These are phyloP conservation scores for Mesitornis unicolor DNA, from an alignment of 2,113 vertebrate genomes.

Conservation along the genomic window DNA sequence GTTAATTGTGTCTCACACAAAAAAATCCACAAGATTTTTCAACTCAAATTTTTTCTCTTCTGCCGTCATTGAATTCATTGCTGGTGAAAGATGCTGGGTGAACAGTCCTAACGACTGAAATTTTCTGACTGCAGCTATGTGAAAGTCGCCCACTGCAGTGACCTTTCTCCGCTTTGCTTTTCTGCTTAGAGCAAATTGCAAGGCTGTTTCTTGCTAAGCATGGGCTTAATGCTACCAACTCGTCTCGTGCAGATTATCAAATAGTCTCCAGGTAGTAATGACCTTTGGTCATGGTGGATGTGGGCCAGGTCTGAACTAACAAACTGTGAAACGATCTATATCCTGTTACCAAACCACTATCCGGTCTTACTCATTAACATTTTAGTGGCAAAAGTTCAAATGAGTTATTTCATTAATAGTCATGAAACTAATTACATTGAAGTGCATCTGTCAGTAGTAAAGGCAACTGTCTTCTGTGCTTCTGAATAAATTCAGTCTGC, in stretches of 20 bases:
- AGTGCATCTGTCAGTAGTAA: conserved; percentile 18
- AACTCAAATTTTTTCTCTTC: neutral
- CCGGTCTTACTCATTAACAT: conserved; percentile 61
- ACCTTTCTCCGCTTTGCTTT: neutral
- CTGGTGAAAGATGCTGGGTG: neutral
- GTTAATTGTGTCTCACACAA: neutral
- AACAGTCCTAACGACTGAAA: neutral
- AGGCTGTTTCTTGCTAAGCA: neutral
- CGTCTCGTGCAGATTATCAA: neutral
- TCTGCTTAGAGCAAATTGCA: neutral
- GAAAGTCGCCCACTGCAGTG: neutral
- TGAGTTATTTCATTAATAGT: conserved; percentile 69
- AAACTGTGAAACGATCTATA: conserved; percentile 51
- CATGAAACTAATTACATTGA: conserved; percentile 63
- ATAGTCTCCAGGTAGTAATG: neutral
- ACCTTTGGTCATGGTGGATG: conserved; percentile 20
- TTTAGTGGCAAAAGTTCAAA: conserved; percentile 68
- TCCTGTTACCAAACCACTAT: conserved; percentile 28
- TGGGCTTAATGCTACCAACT: neutral
- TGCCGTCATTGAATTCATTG: neutral
- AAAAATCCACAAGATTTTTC: conserved; percentile 9
- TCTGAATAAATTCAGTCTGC: conserved; percentile 37
- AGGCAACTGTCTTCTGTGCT: conserved; percentile 28
- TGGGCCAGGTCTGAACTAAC: conserved; percentile 40
- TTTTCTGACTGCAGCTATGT: neutral